Conservation (phyloP, 2,888 invertebrate genomes). For the Aspidiotus rigidus region DNA sequence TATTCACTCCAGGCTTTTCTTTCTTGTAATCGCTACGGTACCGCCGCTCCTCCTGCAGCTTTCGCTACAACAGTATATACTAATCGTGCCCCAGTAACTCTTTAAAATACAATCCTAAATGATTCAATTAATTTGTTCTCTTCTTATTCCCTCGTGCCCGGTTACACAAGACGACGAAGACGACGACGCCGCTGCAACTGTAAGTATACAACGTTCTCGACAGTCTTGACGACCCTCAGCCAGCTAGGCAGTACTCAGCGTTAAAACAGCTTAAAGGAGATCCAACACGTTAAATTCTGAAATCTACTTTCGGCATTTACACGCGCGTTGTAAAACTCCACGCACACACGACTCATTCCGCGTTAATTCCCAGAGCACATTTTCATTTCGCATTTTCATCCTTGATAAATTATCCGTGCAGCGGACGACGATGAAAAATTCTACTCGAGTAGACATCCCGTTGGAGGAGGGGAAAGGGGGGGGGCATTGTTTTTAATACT, state of each 20-base stretch:
- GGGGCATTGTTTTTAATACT: too few relatives aligned
- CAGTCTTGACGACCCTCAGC: background rate
- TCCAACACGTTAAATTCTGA: too few relatives aligned
- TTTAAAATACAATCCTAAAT: conserved; percentile 29
- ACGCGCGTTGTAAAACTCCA: background rate
- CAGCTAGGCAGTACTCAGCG: too few relatives aligned
- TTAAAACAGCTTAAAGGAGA: too few relatives aligned
- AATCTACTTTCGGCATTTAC: too few relatives aligned
- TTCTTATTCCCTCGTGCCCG: conserved; percentile 12
- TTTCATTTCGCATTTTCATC: conserved; percentile 29
- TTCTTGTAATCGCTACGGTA: background rate
- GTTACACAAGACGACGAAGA: background rate
- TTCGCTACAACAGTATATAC: background rate
- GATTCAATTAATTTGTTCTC: conserved; percentile 32
- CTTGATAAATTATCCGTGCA: conserved; percentile 28
- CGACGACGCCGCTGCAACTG: too few relatives aligned
- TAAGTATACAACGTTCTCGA: background rate
- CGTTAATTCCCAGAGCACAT: conserved; percentile 29
- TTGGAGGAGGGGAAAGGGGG: too few relatives aligned
- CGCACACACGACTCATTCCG: conserved; percentile 13
- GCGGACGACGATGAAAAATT: too few relatives aligned
- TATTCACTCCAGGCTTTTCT: too few relatives aligned
- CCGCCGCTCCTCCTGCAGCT: background rate
- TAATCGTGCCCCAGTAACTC: conserved; percentile 30
- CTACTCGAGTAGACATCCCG: too few relatives aligned